Conservation (phyloP, 2,888 invertebrate species). For the Chesias legatella region DNA sequence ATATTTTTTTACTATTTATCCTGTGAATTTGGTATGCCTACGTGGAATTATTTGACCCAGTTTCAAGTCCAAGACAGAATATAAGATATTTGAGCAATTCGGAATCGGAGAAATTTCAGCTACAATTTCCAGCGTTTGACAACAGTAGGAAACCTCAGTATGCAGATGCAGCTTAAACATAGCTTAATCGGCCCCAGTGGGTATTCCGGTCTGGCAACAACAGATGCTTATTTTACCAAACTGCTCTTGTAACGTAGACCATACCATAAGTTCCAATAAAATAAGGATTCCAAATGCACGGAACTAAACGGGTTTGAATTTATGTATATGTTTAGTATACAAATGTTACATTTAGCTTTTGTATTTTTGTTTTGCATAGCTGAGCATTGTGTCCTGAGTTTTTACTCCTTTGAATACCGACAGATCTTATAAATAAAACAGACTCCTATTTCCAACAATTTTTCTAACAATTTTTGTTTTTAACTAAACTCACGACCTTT, state of each 20-base stretch:
- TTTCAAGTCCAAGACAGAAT: conserved; percentile 11
- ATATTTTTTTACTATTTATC: no score
- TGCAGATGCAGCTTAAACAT: conserved; percentile 21
- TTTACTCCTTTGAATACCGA: no score
- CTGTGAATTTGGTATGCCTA: not conserved
- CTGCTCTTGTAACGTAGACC: conserved; percentile 13
- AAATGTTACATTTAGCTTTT: no score
- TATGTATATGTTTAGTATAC: no score
- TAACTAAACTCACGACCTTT: no score
- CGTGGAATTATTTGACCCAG: conserved; percentile 3
- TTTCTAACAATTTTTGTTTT: no score
- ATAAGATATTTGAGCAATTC: conserved; percentile 56
- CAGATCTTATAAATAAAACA: no score
- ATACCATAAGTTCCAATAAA: conserved; percentile 7
- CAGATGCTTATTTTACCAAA: conserved; percentile 19
- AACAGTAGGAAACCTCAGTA: conserved; percentile 26
- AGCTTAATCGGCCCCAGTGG: conserved; percentile 19
- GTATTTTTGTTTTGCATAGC: no score
- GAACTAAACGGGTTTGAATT: no score
- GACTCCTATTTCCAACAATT: no score
- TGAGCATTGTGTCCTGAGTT: no score
- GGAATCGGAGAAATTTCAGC: conserved; percentile 42
- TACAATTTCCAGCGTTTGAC: conserved; percentile 35
- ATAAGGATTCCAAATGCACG: conserved; percentile 1
- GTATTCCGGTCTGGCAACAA: conserved; percentile 18